Conservation (phyloP, 2,113 vertebrate genomes). For the Symphodus melops region DNA sequence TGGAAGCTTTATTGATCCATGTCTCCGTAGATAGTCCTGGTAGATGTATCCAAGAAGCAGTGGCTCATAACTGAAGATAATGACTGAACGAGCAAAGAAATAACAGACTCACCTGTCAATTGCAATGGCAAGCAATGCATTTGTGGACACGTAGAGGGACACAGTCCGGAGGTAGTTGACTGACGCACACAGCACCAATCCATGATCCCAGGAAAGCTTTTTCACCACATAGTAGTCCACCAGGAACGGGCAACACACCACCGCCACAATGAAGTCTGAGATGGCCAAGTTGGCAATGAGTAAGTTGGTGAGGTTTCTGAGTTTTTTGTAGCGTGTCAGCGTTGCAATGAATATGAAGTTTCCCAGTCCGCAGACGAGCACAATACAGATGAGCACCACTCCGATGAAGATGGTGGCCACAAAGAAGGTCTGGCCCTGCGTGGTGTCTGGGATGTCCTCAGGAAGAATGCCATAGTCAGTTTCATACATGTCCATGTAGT, state of each 20-base stretch:
- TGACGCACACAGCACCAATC: constrained; percentile 90
- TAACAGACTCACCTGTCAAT: constrained; percentile 89
- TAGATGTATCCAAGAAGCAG: neutral
- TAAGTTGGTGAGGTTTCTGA: constrained; percentile 95
- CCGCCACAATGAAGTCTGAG: constrained; percentile 95
- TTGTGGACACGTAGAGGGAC: constrained; percentile 96
- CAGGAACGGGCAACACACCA: constrained; percentile 96
- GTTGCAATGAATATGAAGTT: constrained; percentile 92
- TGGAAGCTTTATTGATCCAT: neutral
- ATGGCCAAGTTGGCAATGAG: constrained; percentile 96
- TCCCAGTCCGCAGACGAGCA: constrained; percentile 92
- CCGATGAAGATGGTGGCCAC: constrained; percentile 91
- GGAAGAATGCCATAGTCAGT: constrained; percentile 88
- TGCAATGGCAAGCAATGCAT: constrained; percentile 94
- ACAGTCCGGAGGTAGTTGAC: constrained; percentile 94
- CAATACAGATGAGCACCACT: constrained; percentile 91
- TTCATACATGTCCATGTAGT: constrained; percentile 84
- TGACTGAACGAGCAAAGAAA: neutral
- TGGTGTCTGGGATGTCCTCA: constrained; percentile 90
- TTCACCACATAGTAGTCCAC: constrained; percentile 97
- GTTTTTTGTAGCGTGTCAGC: constrained; percentile 92
- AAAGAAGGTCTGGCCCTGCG: constrained; percentile 91
- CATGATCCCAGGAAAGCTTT: constrained; percentile 94
- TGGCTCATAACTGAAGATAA: neutral
- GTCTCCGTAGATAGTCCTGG: neutral